Base-by-base conservation (phyloP, 2,113 vertebrate genomes). In the Pangasianodon gigas region DNA sequence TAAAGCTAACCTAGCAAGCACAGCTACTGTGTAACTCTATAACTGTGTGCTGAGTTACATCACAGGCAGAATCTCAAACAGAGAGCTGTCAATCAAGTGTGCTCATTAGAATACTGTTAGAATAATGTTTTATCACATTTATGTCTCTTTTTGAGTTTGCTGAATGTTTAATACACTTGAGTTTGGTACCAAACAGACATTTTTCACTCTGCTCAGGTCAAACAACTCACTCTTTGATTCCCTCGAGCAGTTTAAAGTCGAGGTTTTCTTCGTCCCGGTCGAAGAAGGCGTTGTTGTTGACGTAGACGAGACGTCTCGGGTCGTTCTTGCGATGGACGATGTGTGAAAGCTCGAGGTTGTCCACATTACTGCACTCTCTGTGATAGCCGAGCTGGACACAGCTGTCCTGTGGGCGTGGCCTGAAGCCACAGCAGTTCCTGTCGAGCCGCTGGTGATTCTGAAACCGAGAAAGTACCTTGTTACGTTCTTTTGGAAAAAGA, bases 241-340 rank as follows among this genome's bases (percentile, higher is more conserved):
- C 98, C 87, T 97, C 95, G 56, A 99, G 93, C 44, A 99, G 95
- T 94, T 96, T 97, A 95, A 98, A 99, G 94, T 99, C 96, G 90
- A 99, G 94, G 94, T 99, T 99, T 93, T 98, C 98, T 93, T 99
- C 98, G 0, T 97, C 97, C 92, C 97, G 96, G 93, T 99, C 98
- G 89, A 99, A 99, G 95, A 97, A 98, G 8, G 97, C 98, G 77
- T 97, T 97, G 93, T 99, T 99, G 95, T 96, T 93, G 92, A 96
- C 93, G 90, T 99, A 98, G 71, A 97, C 97, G 91, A 99, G 95
- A 85, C 95, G 97, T 71, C 95, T 95, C 77, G 90, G 97, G 90
- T 98, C 95, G 6, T 96, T 94, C 58, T 85, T 94, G 85, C 96
- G 94, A 93, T 97, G 96, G 91, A 98, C 51, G 19, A 99, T 95